Evolutionary conservation across 2,113 vertebrate species (phyloP).

Genomic region (Dascyllus trimaculatus): DNA sequence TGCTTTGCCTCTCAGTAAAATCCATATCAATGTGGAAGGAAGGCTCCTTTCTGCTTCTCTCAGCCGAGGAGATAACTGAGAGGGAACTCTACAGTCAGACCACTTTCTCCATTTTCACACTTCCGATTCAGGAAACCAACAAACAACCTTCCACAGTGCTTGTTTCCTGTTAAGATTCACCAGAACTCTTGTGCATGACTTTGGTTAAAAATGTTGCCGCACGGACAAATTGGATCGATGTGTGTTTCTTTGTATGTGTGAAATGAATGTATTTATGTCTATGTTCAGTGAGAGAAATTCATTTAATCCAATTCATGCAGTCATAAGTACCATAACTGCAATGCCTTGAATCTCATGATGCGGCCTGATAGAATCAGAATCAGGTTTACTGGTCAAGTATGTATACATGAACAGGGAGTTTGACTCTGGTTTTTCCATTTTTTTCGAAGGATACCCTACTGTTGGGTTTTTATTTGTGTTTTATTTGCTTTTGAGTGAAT

Average conservation of each 20-base stretch:
- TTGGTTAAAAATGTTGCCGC: background rate
- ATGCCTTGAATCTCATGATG: slow-evolving; percentile 1
- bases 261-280: background rate
- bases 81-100: slow-evolving; percentile 2
- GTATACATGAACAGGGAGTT: too few species aligned
- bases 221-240: background rate
- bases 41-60: slow-evolving; percentile 42
- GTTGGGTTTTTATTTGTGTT: background rate
- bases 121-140: slow-evolving; percentile 14
- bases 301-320: background rate
- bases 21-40: slow-evolving; percentile 75
- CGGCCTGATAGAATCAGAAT: background rate
- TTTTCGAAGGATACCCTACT: background rate
- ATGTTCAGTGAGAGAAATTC: background rate
- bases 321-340: background rate
- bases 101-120: slow-evolving; percentile 26
- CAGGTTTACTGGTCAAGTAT: too few species aligned
- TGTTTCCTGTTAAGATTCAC: slow-evolving; percentile 4
- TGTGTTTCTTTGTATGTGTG: background rate
- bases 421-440: background rate
- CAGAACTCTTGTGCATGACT: slow-evolving; percentile 1
- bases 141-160: slow-evolving; percentile 1
- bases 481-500: slow-evolving; percentile 11
- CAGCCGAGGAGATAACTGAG: slow-evolving; percentile 31
- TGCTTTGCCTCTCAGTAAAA: slow-evolving; percentile 39